phyloP scores from a whole-genome alignment of 2,888 invertebrate genomes.

The Brachyptera putata region DNA sequence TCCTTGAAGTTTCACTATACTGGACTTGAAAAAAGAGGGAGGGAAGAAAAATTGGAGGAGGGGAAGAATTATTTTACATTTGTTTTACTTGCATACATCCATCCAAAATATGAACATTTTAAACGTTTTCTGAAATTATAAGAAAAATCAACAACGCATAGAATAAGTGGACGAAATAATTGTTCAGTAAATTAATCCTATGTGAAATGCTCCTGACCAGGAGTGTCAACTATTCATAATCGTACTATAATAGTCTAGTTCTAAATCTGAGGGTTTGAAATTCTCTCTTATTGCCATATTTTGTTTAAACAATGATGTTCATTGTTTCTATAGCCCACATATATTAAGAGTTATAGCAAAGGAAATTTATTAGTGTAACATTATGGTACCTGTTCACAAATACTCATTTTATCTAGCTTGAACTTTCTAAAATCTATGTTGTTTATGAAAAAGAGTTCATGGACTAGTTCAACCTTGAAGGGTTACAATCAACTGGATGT shows the following conservation, averaged over 20 bases:
- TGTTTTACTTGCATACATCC: slow-evolving; percentile 23
- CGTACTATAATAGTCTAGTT: slow-evolving; percentile 24
- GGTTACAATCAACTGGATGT: not conserved
- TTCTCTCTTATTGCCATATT: slow-evolving; percentile 19
- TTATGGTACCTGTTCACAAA: slow-evolving; percentile 29
- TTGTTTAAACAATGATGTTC: slow-evolving; percentile 22
- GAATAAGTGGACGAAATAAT: too few species aligned
- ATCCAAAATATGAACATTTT: slow-evolving; percentile 22
- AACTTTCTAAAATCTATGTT: slow-evolving; percentile 25
- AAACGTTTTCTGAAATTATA: not conserved
- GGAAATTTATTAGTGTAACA: slow-evolving; percentile 21
- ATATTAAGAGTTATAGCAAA: slow-evolving; percentile 14
- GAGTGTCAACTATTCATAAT: slow-evolving; percentile 3
- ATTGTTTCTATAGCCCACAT: too few species aligned
- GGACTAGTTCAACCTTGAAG: not conserved
- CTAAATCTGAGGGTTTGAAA: slow-evolving; percentile 7
- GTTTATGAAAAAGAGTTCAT: slow-evolving; percentile 22
- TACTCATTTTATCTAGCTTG: slow-evolving; percentile 25
- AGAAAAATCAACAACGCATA: slow-evolving; percentile 2
- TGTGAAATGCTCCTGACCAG: slow-evolving; percentile 18
- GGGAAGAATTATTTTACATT: not conserved
- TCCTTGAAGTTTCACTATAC: too few species aligned
- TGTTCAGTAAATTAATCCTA: not conserved
- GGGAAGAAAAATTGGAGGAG: not conserved
- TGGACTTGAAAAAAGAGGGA: too few species aligned